Base-by-base conservation (phyloP, 2,888 invertebrate species). In the Apamea monoglypha region DNA sequence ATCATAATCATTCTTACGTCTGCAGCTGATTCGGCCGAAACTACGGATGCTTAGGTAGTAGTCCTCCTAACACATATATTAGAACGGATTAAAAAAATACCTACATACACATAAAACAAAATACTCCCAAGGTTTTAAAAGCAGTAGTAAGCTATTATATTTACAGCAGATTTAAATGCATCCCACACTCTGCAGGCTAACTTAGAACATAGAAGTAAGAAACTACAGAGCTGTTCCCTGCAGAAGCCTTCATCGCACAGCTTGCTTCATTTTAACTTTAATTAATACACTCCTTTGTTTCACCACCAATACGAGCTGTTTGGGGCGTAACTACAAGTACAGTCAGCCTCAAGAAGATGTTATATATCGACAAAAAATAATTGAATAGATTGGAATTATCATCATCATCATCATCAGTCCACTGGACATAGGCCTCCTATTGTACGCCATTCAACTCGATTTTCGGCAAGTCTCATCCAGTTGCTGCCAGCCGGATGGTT, bases 241-340 rank as follows among this genome's bases (percentile, higher is more conserved):
- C 71, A 74, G 44, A 82, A 66, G 14, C 59, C 10, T 47, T 32
- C 21, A 56, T 25, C 2, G 25, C 40, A 67, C 53, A 69, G 63
- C 64, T 44, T 66, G 67, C 72, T 75, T 80, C 76, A 74, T 86
- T 82, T 70, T 67, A 78, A 75, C 67, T 80, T 80, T 74, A 77
- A 84, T 81, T 77, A 80, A 76, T 81, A 74, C 36, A 50, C 56
- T 36, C 67, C 73, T 82, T 84, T 84, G 80, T 81, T 82, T 29
- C 66, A 18, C 29, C 21, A 50, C n/a, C 64, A 63, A 68, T 83
- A 72, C 40, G 5, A 44, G 14, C 40, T 16, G 36, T 53, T 29
- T 74, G 21, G 32, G 36, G 40, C 44, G 18, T 63, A 56, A 61
- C 36, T 61, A 21, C 68, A 61, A 50, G 53, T 69, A 69, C 21